Evolutionary conservation across 2,797 vertebrate species (phyloP), one percentile per base, ranked within the genome.

Genomic region (Agapornis canus): DNA sequence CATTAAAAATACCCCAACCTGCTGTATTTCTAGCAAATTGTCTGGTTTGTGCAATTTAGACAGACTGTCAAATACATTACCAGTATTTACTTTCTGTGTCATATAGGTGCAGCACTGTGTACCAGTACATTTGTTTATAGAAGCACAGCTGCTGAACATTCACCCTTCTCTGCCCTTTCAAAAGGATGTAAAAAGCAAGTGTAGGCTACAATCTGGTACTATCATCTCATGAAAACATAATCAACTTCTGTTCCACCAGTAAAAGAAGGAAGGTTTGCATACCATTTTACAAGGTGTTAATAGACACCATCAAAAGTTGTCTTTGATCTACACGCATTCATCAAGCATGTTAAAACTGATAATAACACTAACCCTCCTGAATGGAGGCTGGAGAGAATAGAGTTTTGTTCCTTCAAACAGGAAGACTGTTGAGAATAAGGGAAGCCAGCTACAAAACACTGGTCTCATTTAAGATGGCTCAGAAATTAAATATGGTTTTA

Each of bases 131-230:
- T 68, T 91, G 52, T 22, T 89, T 82, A 54, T 1, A 29, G 45
- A 70, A 71, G 57, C 78, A 89, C 71, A 68, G 86, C 56, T 89
- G 92, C 81, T 68, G 40, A 72, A 37, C 60, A 22, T n/a, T 65
- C 76, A 61, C 70, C 70, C 73, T 82, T 43, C 80, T 48, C 63
- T 90, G 85, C 54, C 80, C 87, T 72, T 81, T 72, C 54, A 31
- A 51, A 49, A 17, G 35, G 52, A 29, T 16, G 64, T 31, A 16
- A 91, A 92, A 92, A 89, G 11, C 71, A 77, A 85, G 60, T 5
- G 37, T 42, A 71, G 42, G 60, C 39, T 92, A 86, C 57, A 72
- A 14, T 23, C 72, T 76, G 82, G 51, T 15, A 47, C n/a, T 13
- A 63, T 11, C 82, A 60, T 8, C 70, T 64, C 77, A 49, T 37